Evolutionary conservation across 2,113 vertebrate species (phyloP).

Genomic region (Nibea albiflora): DNA sequence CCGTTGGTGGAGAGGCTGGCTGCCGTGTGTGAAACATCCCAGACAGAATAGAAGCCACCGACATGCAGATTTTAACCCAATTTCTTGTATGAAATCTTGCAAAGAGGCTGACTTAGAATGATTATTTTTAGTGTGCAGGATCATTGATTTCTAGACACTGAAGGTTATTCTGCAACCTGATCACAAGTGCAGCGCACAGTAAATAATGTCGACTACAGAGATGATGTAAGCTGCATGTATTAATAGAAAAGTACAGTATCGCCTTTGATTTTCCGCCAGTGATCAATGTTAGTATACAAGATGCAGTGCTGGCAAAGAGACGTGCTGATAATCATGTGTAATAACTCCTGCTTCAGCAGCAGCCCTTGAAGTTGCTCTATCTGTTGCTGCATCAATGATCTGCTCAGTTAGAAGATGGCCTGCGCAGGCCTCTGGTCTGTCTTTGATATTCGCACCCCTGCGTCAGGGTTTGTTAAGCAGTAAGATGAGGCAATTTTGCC

Average conservation of each 20-base stretch:
- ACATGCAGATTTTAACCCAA: constrained; percentile 65
- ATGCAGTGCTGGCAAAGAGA: constrained; percentile 40
- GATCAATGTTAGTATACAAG: constrained; percentile 54
- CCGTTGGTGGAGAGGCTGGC: constrained; percentile 49
- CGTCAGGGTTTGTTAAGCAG: constrained; percentile 69
- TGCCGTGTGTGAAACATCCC: constrained; percentile 36
- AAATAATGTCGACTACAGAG: constrained; percentile 37
- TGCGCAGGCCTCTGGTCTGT: constrained; percentile 58
- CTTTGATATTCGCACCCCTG: constrained; percentile 71
- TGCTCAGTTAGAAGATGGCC: constrained; percentile 52
- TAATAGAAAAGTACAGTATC: constrained; percentile 46
- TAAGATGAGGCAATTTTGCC: constrained; percentile 67
- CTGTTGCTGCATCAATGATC: constrained; percentile 68
- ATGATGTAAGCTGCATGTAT: constrained; percentile 25
- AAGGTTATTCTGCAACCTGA: constrained; percentile 33
- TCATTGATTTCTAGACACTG: constrained; percentile 41
- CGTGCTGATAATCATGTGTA: constrained; percentile 65
- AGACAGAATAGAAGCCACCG: constrained; percentile 49
- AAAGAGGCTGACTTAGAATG: constrained; percentile 37
- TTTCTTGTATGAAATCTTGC: constrained; percentile 30
- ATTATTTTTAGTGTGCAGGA: constrained; percentile 31
- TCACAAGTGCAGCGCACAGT: constrained; percentile 1
- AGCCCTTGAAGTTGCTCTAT: constrained; percentile 68
- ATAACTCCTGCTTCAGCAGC: constrained; percentile 58
- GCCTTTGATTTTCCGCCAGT: constrained; percentile 55